Conservation (phyloP, 2,888 invertebrate genomes). For the Amblyteles armatorius region DNA sequence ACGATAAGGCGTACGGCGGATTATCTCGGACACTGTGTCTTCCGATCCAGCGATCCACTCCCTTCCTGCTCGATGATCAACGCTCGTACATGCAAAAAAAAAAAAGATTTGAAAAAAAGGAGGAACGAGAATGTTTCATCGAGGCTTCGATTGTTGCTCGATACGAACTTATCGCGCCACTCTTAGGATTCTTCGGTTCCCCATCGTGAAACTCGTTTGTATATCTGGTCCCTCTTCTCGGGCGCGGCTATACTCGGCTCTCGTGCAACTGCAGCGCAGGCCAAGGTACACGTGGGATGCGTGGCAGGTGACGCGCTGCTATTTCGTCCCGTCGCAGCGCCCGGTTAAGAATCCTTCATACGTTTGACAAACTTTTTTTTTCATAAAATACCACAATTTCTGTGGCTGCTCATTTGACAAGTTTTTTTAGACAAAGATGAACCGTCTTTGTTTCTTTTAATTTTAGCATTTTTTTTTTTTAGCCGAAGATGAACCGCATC, state of each 20-base stretch:
- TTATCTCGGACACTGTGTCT: constrained; percentile 48
- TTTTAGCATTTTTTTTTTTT: too few species aligned
- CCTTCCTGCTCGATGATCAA: constrained; percentile 30
- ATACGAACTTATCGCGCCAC: constrained; percentile 50
- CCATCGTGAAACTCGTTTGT: constrained; percentile 49
- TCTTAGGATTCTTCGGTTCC: constrained; percentile 32
- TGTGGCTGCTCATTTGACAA: too few species aligned
- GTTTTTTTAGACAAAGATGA: too few species aligned
- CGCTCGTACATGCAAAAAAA: constrained; percentile 36
- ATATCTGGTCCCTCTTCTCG: constrained; percentile 25
- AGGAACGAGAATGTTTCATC: constrained; percentile 38
- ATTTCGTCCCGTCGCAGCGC: background rate
- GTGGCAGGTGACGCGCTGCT: constrained; percentile 25
- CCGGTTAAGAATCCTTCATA: background rate
- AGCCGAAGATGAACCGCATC: too few species aligned
- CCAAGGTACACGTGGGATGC: constrained; percentile 11
- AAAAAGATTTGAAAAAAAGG: constrained; percentile 8
- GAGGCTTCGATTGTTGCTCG: constrained; percentile 55
- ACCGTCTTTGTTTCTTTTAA: too few species aligned
- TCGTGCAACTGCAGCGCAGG: constrained; percentile 6
- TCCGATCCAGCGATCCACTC: constrained; percentile 43
- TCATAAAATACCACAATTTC: too few species aligned
- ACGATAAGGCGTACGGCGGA: constrained; percentile 48
- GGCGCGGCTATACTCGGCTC: constrained; percentile 2
- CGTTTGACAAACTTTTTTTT: background rate